These are phyloP conservation scores for Pangasius larnaudii DNA, from an alignment of 2,797 vertebrate genomes.

Conservation along the genomic window DNA sequence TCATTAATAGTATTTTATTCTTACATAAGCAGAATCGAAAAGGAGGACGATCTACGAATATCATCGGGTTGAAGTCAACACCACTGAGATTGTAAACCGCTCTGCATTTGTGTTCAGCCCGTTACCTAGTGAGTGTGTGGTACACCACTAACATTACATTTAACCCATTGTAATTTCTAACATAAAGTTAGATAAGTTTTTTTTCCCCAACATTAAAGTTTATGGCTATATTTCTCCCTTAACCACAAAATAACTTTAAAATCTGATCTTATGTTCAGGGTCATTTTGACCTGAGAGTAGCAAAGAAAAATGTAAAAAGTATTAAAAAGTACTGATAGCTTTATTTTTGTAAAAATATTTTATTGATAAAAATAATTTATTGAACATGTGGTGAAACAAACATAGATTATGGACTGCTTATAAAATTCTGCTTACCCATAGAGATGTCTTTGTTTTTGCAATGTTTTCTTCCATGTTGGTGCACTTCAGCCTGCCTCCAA, in stretches of 20 bases:
- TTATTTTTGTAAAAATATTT: neutral
- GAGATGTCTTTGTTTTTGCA: neutral
- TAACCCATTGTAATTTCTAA: neutral
- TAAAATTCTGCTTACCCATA: neutral
- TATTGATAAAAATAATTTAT: no score
- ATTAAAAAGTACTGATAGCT: neutral
- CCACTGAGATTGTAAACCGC: conserved; percentile 77
- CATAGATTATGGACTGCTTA: neutral
- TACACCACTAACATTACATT: neutral
- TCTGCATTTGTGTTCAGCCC: conserved; percentile 90
- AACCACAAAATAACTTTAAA: neutral
- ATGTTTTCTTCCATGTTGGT: conserved; percentile 52
- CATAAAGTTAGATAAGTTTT: neutral
- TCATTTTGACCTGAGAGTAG: neutral
- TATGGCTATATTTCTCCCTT: neutral
- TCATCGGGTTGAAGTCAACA: conserved; percentile 89
- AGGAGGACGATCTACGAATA: conserved; percentile 91
- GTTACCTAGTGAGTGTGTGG: conserved; percentile 85
- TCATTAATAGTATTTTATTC: neutral
- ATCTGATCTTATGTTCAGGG: neutral
- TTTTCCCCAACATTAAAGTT: neutral
- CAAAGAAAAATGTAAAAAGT: neutral
- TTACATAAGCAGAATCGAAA: conserved; percentile 74
- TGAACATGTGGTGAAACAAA: neutral
- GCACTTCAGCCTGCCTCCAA: conserved; percentile 87